Conservation (phyloP, 2,888 invertebrate species). For the Drosophila robusta region DNA sequence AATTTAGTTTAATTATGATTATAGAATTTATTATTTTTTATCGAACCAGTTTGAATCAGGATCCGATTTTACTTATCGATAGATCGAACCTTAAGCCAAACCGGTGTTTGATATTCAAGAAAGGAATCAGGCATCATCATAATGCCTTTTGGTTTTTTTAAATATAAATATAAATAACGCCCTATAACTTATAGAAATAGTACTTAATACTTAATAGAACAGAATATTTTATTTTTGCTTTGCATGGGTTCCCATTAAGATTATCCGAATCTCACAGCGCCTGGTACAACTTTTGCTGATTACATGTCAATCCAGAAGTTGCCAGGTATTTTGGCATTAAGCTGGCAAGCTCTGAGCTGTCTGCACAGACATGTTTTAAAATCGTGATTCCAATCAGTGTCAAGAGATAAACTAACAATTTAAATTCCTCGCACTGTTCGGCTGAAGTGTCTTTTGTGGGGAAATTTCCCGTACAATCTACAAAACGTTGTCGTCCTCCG, state of each 20-base stretch:
- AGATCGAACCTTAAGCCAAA: too few relatives aligned
- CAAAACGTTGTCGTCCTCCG: conserved; percentile 28
- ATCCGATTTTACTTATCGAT: too few relatives aligned
- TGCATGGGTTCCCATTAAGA: neutral
- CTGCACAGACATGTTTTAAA: conserved; percentile 25
- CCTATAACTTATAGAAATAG: too few relatives aligned
- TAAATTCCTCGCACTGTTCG: conserved; percentile 60
- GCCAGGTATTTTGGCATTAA: conserved; percentile 37
- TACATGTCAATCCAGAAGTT: conserved; percentile 37
- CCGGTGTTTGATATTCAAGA: too few relatives aligned
- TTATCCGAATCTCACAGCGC: conserved; percentile 12
- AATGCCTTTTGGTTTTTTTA: too few relatives aligned
- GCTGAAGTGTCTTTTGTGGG: conserved; percentile 27
- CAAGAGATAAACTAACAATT: conserved; percentile 70
- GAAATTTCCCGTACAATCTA: conserved; percentile 20
- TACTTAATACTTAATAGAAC: too few relatives aligned
- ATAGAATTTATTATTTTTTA: too few relatives aligned
- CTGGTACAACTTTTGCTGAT: conserved; percentile 31
- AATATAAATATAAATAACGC: too few relatives aligned
- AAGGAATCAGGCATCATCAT: too few relatives aligned
- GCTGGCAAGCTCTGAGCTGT: conserved; percentile 22
- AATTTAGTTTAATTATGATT: too few relatives aligned
- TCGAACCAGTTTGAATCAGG: too few relatives aligned
- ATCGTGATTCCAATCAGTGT: conserved; percentile 62
- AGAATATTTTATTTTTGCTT: too few relatives aligned